These are phyloP conservation scores for Octodonta nipae DNA, from an alignment of 2,888 invertebrate genomes.

Conservation along the genomic window DNA sequence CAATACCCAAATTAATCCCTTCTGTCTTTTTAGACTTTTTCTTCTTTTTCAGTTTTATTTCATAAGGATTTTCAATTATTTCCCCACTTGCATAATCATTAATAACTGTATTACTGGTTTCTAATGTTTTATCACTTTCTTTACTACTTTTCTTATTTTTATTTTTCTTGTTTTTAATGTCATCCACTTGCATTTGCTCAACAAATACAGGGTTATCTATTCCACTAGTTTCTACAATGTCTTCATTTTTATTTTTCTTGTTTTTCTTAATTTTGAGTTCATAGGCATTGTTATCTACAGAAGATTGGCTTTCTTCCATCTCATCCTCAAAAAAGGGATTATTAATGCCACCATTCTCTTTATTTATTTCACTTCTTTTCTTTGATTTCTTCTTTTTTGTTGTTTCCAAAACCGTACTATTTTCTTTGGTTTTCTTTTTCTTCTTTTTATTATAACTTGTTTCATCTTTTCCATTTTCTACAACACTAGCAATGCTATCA, in stretches of 20 bases:
- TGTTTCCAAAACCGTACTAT: background rate
- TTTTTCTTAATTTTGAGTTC: conserved; percentile 12
- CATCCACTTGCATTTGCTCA: conserved; percentile 8
- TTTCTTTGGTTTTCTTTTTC: conserved; percentile 7
- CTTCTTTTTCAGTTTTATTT: conserved; percentile 14
- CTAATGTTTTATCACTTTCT: too few species aligned
- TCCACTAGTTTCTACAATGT: conserved; percentile 7
- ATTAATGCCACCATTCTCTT: background rate
- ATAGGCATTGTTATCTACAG: conserved; percentile 3
- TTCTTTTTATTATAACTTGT: conserved; percentile 6
- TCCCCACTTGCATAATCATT: too few species aligned
- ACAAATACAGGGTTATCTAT: conserved; percentile 4
- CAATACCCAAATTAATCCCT: background rate
- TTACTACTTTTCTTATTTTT: too few species aligned
- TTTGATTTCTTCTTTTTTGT: background rate
- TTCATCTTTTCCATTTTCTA: background rate
- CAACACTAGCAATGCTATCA: too few species aligned
- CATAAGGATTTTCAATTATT: conserved; percentile 16
- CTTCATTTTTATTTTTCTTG: conserved; percentile 8
- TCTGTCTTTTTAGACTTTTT: conserved; percentile 13
- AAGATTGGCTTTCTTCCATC: conserved; percentile 5
- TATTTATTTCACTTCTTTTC: conserved; percentile 1
- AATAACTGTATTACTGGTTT: too few species aligned
- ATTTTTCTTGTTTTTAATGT: conserved; percentile 11
- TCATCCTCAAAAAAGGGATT: conserved; percentile 6